Conservation (phyloP, 2,888 invertebrate genomes). For the Nematopogon swammerdamellus region DNA sequence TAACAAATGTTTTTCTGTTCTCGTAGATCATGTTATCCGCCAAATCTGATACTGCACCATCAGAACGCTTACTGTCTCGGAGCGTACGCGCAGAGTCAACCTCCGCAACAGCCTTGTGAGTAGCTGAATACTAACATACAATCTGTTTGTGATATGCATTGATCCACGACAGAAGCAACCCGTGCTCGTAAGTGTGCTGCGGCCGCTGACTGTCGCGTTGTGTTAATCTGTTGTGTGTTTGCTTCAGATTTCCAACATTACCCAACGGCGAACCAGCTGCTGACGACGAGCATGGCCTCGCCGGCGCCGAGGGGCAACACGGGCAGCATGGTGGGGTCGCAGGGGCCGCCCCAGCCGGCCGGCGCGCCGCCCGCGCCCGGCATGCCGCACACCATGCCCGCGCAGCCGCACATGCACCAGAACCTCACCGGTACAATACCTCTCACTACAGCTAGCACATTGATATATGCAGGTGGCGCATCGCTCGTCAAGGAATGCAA, state of each 20-base stretch:
- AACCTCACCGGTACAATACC: slow-evolving; percentile 28
- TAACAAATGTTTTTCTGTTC: slow-evolving; percentile 5
- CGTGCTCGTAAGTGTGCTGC: no score
- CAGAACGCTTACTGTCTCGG: not conserved
- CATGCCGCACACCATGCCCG: slow-evolving; percentile 29
- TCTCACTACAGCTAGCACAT: no score
- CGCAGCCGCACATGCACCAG: slow-evolving; percentile 32
- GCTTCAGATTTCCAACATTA: slow-evolving; percentile 35
- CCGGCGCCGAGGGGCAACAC: slow-evolving; percentile 21
- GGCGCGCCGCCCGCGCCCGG: slow-evolving; percentile 30
- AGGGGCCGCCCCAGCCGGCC: slow-evolving; percentile 26
- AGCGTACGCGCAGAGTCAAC: not conserved
- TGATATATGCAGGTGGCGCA: no score
- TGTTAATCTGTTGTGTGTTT: no score
- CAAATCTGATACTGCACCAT: not conserved
- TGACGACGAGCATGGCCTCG: slow-evolving; percentile 36
- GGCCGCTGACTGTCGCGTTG: no score
- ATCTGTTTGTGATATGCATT: no score
- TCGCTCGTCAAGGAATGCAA: no score
- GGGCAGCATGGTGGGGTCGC: slow-evolving; percentile 27
- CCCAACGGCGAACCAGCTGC: slow-evolving; percentile 33
- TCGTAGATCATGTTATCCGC: slow-evolving; percentile 7
- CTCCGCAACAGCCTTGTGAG: slow-evolving; percentile 2
- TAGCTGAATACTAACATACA: no score
- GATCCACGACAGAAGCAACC: no score